Evolutionary conservation across 1,140 invertebrate genomes (phyloP), one percentile per base, ranked within the genome.

Genomic region (Achroia grisella): DNA sequence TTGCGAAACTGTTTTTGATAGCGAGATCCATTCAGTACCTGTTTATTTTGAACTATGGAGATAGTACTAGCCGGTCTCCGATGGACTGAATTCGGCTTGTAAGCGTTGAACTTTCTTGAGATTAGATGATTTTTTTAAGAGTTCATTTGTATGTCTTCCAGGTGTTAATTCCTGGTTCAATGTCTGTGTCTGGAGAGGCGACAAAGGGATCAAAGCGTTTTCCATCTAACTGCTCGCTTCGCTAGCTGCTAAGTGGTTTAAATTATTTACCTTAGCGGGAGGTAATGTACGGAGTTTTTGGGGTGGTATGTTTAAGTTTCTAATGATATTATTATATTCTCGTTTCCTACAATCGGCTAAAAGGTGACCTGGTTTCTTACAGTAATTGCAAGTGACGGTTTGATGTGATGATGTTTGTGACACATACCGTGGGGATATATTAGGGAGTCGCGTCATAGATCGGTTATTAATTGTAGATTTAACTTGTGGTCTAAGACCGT

Each of bases 301-400:
- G 11, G 15, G 33, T 11, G 15, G 39, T 12, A 17, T 3, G 28
- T 13, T 13, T 39, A 12, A 8, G 15, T 29, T 44, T 12, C 11
- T 14, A 9, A 33, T 10, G 12, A n/a, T 41, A 36, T 48, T 42
- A 30, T 48, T 48, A 12, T 41, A 48, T n/a, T 32, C 32, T 14
- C 39, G 34, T 17, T 48, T 48, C 4, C 46, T 30, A 30, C 39
- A 48, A 10, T 48, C 39, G 3, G 17, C 8, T 11, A 48, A 41
- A 6, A 17, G 1, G n/a, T 48, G 46, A 9, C 46, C 46, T 9
- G 32, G n/a, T 10, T 48, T 36, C 37, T 48, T 48, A 37, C 46
- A 48, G 15, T 48, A 42, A 14, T 14, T 35, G 12, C 46, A 42
- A 3, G 6, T 23, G 6, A 23, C 6, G 17, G 6, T 3, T 9